These are phyloP conservation scores for Drosophila subquinaria DNA, from an alignment of 2,888 invertebrate species.

Conservation along the genomic window DNA sequence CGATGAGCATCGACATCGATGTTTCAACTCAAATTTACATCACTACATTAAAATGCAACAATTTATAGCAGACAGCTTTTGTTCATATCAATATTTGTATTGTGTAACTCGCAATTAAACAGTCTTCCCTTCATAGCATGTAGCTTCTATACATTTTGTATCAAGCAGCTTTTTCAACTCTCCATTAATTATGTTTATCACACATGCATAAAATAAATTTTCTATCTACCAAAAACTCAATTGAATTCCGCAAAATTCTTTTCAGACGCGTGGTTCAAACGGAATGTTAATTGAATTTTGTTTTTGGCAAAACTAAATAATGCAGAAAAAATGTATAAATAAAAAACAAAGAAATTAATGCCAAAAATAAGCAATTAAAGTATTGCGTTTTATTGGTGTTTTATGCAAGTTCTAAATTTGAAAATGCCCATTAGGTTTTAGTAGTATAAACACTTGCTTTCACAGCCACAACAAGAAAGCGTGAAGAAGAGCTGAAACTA, in stretches of 20 bases:
- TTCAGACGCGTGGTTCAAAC: constrained; percentile 32
- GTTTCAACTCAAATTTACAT: too few species aligned
- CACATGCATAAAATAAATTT: constrained; percentile 15
- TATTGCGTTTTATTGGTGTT: constrained; percentile 18
- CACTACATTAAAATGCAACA: not conserved
- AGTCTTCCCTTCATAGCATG: not conserved
- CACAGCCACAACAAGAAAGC: constrained; percentile 51
- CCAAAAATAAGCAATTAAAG: constrained; percentile 1
- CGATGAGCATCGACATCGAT: too few species aligned
- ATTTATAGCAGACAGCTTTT: constrained; percentile 7
- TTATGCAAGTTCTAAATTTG: constrained; percentile 21
- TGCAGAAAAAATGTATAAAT: constrained; percentile 3
- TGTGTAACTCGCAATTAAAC: not conserved
- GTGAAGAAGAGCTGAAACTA: constrained; percentile 47
- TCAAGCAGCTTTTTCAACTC: not conserved
- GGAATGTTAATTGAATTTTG: constrained; percentile 34
- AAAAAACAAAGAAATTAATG: constrained; percentile 4
- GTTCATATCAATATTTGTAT: too few species aligned
- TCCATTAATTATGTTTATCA: not conserved
- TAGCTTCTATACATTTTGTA: not conserved
- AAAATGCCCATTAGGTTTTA: constrained; percentile 25
- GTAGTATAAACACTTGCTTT: constrained; percentile 35
- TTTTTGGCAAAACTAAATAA: constrained; percentile 14
- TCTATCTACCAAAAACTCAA: not conserved
- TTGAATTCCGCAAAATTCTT: constrained; percentile 13